A percentile compares a stretch with the other conserved stretches of the same genome.
phyloP scores from a whole-genome alignment of 2,888 invertebrate species.

The Lepetodrilus schrolli region DNA sequence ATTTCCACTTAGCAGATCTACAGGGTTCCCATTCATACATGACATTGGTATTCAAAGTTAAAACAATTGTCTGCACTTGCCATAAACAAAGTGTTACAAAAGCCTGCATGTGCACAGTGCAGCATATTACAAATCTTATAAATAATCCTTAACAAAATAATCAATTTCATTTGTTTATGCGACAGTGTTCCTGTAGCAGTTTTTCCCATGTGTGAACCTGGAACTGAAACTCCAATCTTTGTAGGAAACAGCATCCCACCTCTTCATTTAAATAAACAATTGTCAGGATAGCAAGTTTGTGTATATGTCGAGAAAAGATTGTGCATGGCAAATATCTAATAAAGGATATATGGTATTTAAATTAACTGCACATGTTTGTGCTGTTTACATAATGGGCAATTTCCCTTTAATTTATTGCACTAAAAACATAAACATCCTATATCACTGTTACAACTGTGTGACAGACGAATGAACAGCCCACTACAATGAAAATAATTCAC shows the following conservation, averaged over 20 bases:
- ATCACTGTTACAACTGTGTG: neutral
- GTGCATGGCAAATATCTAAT: neutral
- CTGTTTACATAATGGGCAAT: conserved; percentile 3
- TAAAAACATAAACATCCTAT: neutral
- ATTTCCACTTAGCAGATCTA: too few relatives aligned
- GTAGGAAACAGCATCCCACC: neutral
- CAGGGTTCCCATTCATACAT: too few relatives aligned
- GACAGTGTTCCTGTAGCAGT: neutral
- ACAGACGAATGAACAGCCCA: neutral
- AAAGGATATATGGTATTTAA: conserved; percentile 7
- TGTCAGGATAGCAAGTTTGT: neutral
- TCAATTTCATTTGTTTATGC: neutral
- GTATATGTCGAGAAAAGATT: neutral
- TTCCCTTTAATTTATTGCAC: neutral
- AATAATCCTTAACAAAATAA: neutral
- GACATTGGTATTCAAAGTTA: too few relatives aligned
- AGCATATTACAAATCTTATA: neutral
- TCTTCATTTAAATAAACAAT: neutral
- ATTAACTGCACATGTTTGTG: neutral
- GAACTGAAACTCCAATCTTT: neutral
- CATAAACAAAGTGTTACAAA: neutral
- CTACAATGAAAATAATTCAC: neutral
- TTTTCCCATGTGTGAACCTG: neutral
- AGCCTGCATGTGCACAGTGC: neutral
- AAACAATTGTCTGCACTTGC: too few relatives aligned